Conservation (phyloP, 2,888 invertebrate species). For the Phyllotreta striolata region DNA sequence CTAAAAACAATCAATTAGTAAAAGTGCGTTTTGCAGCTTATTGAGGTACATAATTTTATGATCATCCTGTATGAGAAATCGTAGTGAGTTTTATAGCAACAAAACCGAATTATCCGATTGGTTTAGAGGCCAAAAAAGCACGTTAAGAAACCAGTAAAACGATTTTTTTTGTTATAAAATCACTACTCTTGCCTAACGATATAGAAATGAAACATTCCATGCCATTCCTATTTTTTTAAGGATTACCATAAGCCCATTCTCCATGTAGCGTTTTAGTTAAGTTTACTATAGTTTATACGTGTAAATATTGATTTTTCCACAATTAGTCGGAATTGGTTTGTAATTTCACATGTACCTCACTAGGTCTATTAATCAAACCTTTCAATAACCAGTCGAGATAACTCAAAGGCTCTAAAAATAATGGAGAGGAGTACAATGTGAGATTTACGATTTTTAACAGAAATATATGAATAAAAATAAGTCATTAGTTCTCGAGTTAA, state of each 20-base stretch:
- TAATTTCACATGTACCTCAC: background rate
- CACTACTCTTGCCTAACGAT: constrained; percentile 9
- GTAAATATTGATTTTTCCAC: constrained; percentile 41
- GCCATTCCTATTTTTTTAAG: constrained; percentile 44
- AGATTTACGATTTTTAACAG: no score
- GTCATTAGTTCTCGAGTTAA: no score
- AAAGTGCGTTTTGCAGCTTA: background rate
- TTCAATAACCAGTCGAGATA: no score
- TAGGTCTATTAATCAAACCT: background rate
- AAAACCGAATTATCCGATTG: background rate
- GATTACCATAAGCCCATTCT: constrained; percentile 30
- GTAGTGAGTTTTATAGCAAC: constrained; percentile 5
- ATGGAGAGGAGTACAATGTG: no score
- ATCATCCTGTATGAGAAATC: constrained; percentile 12
- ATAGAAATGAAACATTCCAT: constrained; percentile 46
- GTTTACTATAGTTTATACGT: constrained; percentile 50
- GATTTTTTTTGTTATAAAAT: no score
- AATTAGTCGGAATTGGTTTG: background rate
- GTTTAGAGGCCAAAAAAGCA: background rate
- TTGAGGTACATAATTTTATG: background rate
- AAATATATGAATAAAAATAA: no score
- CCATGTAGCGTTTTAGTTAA: constrained; percentile 44
- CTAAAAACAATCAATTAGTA: no score
- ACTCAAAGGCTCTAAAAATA: no score
- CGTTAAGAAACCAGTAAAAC: no score